Percentiles rank a stretch among this genome's conserved stretches.
Conservation (phyloP, 2,888 invertebrate species). For the Caenorhabditis afra region DNA sequence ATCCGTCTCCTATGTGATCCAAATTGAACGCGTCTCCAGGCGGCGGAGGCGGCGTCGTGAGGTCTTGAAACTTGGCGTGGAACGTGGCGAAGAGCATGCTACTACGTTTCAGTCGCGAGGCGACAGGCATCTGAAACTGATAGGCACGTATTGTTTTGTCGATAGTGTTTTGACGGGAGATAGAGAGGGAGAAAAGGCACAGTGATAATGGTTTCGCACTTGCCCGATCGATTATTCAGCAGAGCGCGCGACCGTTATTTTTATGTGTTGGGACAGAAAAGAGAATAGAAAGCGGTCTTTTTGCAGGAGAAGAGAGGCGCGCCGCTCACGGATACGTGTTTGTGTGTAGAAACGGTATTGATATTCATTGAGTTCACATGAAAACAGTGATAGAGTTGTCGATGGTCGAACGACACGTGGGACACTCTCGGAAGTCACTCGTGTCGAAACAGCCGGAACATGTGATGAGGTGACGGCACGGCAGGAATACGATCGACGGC, state of each 20-base stretch:
- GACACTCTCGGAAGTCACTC: slow-evolving; percentile 62
- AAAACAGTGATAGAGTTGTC: slow-evolving; percentile 60
- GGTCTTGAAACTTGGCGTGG: slow-evolving; percentile 38
- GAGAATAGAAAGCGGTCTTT: slow-evolving; percentile 7
- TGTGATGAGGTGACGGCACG: slow-evolving; percentile 65
- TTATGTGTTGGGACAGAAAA: slow-evolving; percentile 7
- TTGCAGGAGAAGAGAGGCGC: neutral
- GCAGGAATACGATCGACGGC: slow-evolving; percentile 67
- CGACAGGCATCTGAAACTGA: slow-evolving; percentile 43
- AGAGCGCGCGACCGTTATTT: slow-evolving; percentile 37
- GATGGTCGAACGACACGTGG: slow-evolving; percentile 62
- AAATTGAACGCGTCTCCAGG: slow-evolving; percentile 47
- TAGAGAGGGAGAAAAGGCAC: slow-evolving; percentile 9
- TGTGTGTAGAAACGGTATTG: slow-evolving; percentile 1
- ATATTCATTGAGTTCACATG: slow-evolving; percentile 35
- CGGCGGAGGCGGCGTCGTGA: neutral
- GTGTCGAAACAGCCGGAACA: slow-evolving; percentile 62
- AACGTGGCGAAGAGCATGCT: slow-evolving; percentile 52
- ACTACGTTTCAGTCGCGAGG: slow-evolving; percentile 16
- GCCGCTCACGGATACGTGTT: too few species aligned
- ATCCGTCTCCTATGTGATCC: slow-evolving; percentile 56
- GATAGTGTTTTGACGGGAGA: neutral
- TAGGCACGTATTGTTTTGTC: slow-evolving; percentile 37
- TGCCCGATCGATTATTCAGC: slow-evolving; percentile 33
- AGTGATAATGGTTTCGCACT: slow-evolving; percentile 32